These are phyloP conservation scores for Rhabdomys pumilio DNA, from an alignment of 2,797 vertebrate species.

Conservation along the genomic window DNA sequence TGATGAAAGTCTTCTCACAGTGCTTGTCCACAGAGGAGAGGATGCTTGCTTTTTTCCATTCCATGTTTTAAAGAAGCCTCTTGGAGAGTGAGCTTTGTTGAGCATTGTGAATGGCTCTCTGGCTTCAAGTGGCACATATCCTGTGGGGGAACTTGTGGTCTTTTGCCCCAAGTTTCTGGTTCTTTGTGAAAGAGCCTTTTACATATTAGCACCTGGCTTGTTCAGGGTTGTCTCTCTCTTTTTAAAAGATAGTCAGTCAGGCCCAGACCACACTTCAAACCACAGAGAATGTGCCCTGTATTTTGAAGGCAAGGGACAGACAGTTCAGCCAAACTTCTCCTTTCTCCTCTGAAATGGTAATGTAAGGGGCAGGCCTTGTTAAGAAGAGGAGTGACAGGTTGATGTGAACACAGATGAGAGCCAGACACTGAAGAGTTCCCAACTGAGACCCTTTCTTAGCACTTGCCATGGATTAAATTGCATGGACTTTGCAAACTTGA, in stretches of 20 bases:
- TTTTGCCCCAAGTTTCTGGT: constrained; percentile 42
- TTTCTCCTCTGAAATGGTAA: neutral
- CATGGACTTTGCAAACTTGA: neutral
- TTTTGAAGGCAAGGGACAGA: constrained; percentile 42
- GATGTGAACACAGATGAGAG: neutral
- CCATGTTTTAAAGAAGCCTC: neutral
- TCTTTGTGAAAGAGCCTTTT: constrained; percentile 45
- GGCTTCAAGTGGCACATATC: neutral
- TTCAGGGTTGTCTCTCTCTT: neutral
- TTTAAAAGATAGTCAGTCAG: constrained; percentile 11
- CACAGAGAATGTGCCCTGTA: neutral
- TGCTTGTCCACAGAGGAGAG: neutral
- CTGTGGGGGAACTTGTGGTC: neutral
- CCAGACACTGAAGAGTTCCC: neutral
- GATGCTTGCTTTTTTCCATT: neutral
- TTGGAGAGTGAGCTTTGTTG: neutral
- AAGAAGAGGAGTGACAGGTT: neutral
- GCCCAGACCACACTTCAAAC: neutral
- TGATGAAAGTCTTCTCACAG: neutral
- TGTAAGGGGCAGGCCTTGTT: neutral
- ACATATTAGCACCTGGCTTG: constrained; percentile 60
- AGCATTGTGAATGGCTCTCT: neutral
- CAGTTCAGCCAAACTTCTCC: neutral
- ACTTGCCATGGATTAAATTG: neutral
- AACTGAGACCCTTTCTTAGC: neutral